Percentiles rank a stretch among this genome's conserved stretches.
phyloP scores from a whole-genome alignment of 2,888 invertebrate species.

The Xanthorhoe designata region DNA sequence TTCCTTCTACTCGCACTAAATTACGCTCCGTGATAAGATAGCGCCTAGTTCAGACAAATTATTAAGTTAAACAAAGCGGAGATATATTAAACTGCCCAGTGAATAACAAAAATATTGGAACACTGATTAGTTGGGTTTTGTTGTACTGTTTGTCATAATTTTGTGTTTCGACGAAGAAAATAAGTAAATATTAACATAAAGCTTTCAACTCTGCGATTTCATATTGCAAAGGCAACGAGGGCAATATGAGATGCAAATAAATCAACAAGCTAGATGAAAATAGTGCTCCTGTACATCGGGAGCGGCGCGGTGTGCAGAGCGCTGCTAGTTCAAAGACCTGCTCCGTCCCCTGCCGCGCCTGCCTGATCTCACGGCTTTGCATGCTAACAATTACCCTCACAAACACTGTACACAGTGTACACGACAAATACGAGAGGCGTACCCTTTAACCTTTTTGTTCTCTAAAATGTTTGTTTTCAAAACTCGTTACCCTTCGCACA shows the following conservation, averaged over 20 bases:
- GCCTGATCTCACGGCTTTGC: conserved; percentile 75
- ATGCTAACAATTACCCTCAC: conserved; percentile 78
- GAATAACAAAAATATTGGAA: conserved; percentile 14
- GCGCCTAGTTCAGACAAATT: conserved; percentile 49
- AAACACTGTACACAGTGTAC: conserved; percentile 71
- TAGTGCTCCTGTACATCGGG: conserved; percentile 34
- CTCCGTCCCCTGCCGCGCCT: conserved; percentile 53
- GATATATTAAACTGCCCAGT: conserved; percentile 12
- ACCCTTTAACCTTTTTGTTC: conserved; percentile 71
- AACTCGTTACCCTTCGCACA: conserved; percentile 75
- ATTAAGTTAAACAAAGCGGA: conserved; percentile 31
- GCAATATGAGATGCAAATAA: conserved; percentile 42
- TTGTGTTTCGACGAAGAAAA: neutral
- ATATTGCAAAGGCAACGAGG: conserved; percentile 25
- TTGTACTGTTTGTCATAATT: neutral
- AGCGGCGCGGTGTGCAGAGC: conserved; percentile 14
- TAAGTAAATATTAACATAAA: neutral
- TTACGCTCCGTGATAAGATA: conserved; percentile 65
- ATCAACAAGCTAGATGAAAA: conserved; percentile 41
- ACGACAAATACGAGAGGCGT: conserved; percentile 72
- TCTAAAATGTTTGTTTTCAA: conserved; percentile 77
- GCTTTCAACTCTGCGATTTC: conserved; percentile 18
- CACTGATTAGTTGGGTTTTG: conserved; percentile 1
- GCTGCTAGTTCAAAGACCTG: conserved; percentile 63
- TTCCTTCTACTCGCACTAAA: conserved; percentile 56